Evolutionary conservation across 2,113 vertebrate species (phyloP), one percentile per base, ranked within the genome.

Genomic region (Mionectes macconnelli): DNA sequence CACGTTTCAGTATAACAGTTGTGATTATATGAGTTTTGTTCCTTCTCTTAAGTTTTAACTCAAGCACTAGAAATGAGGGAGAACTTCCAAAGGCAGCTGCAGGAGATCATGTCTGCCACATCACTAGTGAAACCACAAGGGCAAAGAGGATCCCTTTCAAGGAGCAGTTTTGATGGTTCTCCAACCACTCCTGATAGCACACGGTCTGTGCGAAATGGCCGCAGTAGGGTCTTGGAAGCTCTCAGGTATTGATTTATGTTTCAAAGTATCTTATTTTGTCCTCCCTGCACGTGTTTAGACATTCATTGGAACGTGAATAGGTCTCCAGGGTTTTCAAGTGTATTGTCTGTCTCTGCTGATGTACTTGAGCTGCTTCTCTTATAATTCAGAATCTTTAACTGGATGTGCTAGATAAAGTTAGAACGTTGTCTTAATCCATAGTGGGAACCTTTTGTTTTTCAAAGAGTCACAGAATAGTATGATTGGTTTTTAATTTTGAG

Each of bases 81-180:
- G 92, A 99, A 97, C 94, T 98, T 99, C 91, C 99, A 99, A 68
- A 98, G 96, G 79, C 99, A 99, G 95, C 98, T 99, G 28, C 99
- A 99, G 96, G 99, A 99, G 98, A 98, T 99, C 87, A 99, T 99
- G 99, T 99, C 99, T 57, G 99, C 99, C 69, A 99, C 99, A 19
- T 99, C 98, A 3, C 74, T 99, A 17, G 98, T 97, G 91, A 98
- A 97, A 79, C 97, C 98, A 2, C 98, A 97, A 30, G 98, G 98
- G 7, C 98, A 98, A 31, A 98, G 98, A 30, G 75, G 97, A 27
- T 98, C 98, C 3, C 94, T 98, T 33, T 98, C 98, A 23, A 97
- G 97, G 74, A 98, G 76, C 91, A 96, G 98, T 45, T 98, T 98
- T 81, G 97, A 98, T 37, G 98, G 98, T 7, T 93, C 97, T 20